phyloP scores from a whole-genome alignment of 2,797 vertebrate genomes.

The Momotus momota region DNA sequence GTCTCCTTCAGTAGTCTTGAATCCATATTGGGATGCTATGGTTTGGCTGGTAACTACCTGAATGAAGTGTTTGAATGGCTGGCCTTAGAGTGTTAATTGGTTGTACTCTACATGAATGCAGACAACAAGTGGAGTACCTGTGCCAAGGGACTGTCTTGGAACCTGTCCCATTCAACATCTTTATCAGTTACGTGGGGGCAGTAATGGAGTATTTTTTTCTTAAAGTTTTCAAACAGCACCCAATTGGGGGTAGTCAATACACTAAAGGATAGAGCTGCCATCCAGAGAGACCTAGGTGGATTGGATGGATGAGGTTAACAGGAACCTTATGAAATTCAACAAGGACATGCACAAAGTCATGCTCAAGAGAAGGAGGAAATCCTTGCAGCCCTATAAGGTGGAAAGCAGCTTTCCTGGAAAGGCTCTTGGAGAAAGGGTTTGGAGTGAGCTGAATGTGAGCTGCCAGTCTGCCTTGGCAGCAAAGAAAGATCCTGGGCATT shows the following conservation, averaged over 20 bases:
- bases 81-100: fast-evolving
- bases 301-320: background rate
- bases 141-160: background rate
- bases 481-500: background rate
- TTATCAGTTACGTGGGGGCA: background rate
- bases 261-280: background rate
- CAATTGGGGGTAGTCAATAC: background rate
- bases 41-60: background rate
- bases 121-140: background rate
- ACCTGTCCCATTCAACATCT: background rate
- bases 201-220: background rate
- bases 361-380: background rate
- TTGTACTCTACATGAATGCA: background rate
- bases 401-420: background rate
- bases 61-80: background rate
- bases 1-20: background rate
- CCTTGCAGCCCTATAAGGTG: background rate
- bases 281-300: background rate
- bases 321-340: background rate
- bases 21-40: background rate
- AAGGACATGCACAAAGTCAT: background rate
- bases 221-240: background rate
- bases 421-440: background rate
- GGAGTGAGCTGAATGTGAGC: background rate
- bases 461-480: background rate